Percentiles rank a stretch among this genome's conserved stretches.
Evolutionary conservation across 2,113 vertebrate species (phyloP).

Genomic region (Columbina picui): DNA sequence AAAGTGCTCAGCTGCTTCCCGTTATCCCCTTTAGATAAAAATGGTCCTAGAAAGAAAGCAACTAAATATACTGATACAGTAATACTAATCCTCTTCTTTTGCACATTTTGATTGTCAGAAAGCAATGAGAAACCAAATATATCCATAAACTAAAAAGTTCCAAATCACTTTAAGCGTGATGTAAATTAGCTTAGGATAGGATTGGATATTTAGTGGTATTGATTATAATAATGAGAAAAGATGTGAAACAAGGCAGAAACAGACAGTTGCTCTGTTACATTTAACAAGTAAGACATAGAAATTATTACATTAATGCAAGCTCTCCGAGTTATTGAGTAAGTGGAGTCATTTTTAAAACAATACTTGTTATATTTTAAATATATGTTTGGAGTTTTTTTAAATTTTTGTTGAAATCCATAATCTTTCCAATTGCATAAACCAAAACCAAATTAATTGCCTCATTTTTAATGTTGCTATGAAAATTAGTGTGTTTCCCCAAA

Average conservation of each 20-base stretch:
- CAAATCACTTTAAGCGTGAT: background rate
- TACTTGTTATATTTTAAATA: background rate
- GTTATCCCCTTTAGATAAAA: background rate
- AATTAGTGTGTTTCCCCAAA: background rate
- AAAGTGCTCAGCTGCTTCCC: background rate
- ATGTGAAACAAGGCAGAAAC: constrained; percentile 1
- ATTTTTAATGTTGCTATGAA: background rate
- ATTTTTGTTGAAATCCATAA: background rate
- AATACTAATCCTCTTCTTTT: background rate
- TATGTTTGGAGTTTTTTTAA: background rate
- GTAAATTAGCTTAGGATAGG: constrained; percentile 10
- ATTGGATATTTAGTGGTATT: background rate
- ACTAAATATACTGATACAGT: background rate
- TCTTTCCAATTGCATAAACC: background rate
- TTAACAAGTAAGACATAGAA: background rate
- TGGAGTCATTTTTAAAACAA: background rate
- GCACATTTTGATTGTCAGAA: constrained; percentile 15
- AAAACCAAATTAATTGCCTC: rapidly evolving
- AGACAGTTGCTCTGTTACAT: background rate
- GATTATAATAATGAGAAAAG: constrained; percentile 21
- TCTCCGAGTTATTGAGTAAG: background rate
- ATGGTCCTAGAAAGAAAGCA: background rate
- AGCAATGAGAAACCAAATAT: constrained; percentile 25
- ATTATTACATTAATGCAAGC: constrained; percentile 10
- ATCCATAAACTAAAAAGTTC: constrained; percentile 1